Percentiles rank a stretch among this genome's conserved stretches.
These are phyloP conservation scores for Ostrea edulis DNA, from an alignment of 1,140 invertebrate species.

Conservation along the genomic window DNA sequence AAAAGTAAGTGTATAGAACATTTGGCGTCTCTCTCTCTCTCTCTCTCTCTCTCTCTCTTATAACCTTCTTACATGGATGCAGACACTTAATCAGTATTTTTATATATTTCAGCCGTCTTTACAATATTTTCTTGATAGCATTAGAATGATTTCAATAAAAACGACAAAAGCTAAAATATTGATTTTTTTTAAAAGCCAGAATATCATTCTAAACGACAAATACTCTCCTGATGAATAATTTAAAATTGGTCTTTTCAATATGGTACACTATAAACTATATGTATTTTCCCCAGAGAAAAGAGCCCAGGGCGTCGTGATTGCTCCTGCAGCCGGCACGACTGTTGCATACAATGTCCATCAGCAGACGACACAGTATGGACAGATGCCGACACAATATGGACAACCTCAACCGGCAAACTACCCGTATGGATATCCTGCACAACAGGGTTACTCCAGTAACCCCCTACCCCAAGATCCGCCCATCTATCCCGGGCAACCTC, in stretches of 20 bases:
- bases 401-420: not conserved
- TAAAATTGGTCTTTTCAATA: too few species aligned
- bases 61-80: not conserved
- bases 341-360: not conserved
- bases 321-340: not conserved
- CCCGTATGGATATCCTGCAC: not conserved
- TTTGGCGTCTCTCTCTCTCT: not conserved
- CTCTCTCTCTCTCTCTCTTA: constrained; percentile 3
- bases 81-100: too few species aligned
- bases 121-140: too few species aligned
- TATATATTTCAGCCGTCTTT: too few species aligned
- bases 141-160: too few species aligned
- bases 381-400: not conserved
- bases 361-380: constrained; percentile 1
- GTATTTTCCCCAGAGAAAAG: constrained; percentile 10
- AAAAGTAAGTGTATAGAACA: not conserved
- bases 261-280: not conserved
- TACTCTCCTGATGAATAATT: too few species aligned
- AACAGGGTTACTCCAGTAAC: not conserved
- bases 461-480: not conserved
- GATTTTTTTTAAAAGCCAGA: too few species aligned
- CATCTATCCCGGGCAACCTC: not conserved
- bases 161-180: too few species aligned
- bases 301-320: not conserved
- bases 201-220: too few species aligned